Conservation (phyloP, 2,113 vertebrate genomes). For the Strix uralensis region DNA sequence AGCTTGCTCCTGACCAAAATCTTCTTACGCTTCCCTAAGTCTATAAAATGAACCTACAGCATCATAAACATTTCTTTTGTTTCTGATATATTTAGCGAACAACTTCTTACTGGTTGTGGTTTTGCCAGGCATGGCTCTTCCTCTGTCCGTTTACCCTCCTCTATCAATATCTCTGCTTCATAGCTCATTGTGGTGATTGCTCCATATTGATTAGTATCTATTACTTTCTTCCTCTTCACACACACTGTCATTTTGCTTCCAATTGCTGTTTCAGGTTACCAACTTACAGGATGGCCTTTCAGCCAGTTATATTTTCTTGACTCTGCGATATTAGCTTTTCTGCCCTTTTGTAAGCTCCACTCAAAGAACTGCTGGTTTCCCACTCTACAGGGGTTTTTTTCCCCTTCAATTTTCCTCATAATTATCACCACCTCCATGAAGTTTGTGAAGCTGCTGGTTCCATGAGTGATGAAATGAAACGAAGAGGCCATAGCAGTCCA, state of each 20-base stretch:
- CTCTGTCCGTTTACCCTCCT: background rate
- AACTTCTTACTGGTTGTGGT: background rate
- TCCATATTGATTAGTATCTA: background rate
- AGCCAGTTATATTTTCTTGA: background rate
- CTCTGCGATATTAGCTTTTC: background rate
- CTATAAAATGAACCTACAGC: background rate
- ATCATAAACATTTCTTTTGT: background rate
- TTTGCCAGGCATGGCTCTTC: constrained; percentile 11
- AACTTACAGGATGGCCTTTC: background rate
- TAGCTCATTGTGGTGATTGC: background rate
- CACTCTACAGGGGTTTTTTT: background rate
- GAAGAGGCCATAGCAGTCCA: background rate
- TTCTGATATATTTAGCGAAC: background rate
- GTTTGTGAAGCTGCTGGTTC: background rate
- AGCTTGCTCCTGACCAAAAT: background rate
- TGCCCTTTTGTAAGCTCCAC: background rate
- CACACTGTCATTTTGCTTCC: background rate
- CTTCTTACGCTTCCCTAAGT: background rate
- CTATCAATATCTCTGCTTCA: background rate
- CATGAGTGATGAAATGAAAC: background rate
- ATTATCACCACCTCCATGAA: background rate
- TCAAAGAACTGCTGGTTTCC: background rate
- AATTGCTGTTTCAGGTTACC: background rate
- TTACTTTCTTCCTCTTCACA: background rate
- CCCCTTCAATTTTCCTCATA: background rate